A percentile compares a stretch with the other conserved stretches of the same genome.
Conservation (phyloP, 2,113 vertebrate species). For the Neolamprologus sp. region DNA sequence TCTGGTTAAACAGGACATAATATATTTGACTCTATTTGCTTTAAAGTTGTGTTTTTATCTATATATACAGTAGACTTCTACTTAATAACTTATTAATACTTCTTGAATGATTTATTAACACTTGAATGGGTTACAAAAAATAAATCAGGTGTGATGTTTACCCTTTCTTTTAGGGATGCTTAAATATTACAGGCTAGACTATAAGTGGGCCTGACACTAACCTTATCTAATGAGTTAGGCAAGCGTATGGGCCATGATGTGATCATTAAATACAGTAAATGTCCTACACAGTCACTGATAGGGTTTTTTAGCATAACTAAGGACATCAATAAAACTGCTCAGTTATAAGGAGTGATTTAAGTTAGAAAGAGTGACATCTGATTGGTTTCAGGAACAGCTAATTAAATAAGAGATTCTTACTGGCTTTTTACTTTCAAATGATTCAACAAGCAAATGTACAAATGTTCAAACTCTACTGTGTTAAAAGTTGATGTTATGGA, state of each 20-base stretch:
- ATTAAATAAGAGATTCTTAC: not conserved
- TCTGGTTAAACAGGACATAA: not conserved
- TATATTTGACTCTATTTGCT: not conserved
- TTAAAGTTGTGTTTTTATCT: not conserved
- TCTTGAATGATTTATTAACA: not conserved
- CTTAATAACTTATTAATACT: not conserved
- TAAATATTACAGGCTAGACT: not conserved
- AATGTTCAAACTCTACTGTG: not conserved
- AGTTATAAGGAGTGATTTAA: not conserved
- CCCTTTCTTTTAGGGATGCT: not conserved
- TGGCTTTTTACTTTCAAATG: not conserved
- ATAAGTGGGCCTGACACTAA: not conserved
- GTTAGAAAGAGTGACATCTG: not conserved
- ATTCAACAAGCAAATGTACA: not conserved
- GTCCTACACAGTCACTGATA: fast-evolving
- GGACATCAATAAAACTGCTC: not conserved
- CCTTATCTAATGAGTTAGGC: not conserved
- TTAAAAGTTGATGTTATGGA: not conserved
- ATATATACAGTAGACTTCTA: fast-evolving
- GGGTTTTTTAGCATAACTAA: not conserved
- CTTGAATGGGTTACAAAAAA: not conserved
- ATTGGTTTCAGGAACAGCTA: not conserved
- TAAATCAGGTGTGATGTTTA: not conserved
- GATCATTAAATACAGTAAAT: not conserved
- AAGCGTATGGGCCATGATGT: not conserved